Conservation (phyloP, 2,113 vertebrate genomes). For the Chionodraco myersi region DNA sequence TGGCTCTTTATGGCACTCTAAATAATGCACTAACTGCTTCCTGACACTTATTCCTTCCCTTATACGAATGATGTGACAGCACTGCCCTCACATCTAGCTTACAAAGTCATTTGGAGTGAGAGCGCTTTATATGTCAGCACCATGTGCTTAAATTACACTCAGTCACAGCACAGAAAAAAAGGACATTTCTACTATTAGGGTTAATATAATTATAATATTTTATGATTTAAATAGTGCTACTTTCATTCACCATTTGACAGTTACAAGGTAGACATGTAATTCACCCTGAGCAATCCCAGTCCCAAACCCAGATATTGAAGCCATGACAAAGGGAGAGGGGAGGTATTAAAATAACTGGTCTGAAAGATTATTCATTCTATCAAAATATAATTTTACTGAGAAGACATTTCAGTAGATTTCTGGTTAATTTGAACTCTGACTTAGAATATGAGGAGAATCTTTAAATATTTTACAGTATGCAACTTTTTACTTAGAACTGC, state of each 20-base stretch:
- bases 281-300: neutral
- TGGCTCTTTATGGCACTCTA: slow-evolving; percentile 79
- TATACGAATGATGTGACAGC: slow-evolving; percentile 69
- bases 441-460: neutral
- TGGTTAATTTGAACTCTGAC: neutral
- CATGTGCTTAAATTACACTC: slow-evolving; percentile 34
- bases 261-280: neutral
- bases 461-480: neutral
- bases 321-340: neutral
- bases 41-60: slow-evolving; percentile 77
- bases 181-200: neutral
- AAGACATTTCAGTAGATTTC: neutral
- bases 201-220: neutral
- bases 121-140: slow-evolving; percentile 59
- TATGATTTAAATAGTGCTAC: neutral
- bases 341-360: slow-evolving; percentile 5
- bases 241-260: neutral
- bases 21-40: slow-evolving; percentile 82
- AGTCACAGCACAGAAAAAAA: neutral
- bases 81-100: slow-evolving; percentile 78
- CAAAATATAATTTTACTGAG: slow-evolving; percentile 15
- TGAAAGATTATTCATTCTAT: slow-evolving; percentile 1
- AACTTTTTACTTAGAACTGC: neutral
- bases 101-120: slow-evolving; percentile 72
- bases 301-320: neutral